Evolutionary conservation across 2,797 vertebrate species (phyloP).

Genomic region (Amblyopsis hoosieri): DNA sequence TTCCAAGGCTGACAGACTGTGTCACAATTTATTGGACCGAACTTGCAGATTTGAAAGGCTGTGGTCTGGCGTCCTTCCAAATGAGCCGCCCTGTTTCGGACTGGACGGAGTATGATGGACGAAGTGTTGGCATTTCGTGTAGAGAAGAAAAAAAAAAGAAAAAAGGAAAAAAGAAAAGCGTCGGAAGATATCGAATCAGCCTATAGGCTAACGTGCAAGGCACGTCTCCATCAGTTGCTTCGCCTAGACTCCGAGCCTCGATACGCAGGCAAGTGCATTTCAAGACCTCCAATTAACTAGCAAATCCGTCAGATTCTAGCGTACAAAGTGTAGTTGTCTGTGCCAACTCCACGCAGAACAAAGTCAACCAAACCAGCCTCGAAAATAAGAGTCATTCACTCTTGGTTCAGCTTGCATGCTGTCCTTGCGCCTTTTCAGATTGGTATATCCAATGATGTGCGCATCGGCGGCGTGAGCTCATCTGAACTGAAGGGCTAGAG

Average conservation of each 20-base stretch:
- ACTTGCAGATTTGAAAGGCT: conserved; percentile 78
- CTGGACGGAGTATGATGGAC: conserved; percentile 58
- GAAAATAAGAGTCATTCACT: conserved; percentile 60
- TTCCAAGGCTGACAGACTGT: conserved; percentile 79
- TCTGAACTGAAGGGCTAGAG: conserved; percentile 63
- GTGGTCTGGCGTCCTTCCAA: conserved; percentile 77
- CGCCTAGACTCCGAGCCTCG: conserved; percentile 53
- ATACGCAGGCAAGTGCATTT: conserved; percentile 48
- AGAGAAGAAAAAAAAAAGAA: not conserved
- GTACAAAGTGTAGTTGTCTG: conserved; percentile 36
- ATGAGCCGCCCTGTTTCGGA: conserved; percentile 65
- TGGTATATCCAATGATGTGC: conserved; percentile 66
- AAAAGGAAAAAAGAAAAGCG: conserved; percentile 19
- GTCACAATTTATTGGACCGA: conserved; percentile 80
- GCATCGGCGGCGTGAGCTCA: conserved; percentile 75
- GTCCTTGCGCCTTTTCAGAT: conserved; percentile 66
- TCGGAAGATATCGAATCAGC: conserved; percentile 60
- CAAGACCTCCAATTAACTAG: conserved; percentile 41
- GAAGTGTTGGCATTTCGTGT: conserved; percentile 69
- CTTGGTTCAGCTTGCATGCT: conserved; percentile 42
- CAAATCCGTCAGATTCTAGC: conserved; percentile 47
- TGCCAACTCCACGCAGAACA: conserved; percentile 64
- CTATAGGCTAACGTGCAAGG: conserved; percentile 31
- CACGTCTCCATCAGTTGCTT: conserved; percentile 52
- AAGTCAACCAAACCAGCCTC: conserved; percentile 60